Evolutionary conservation across 2,113 vertebrate species (phyloP).

Genomic region (Chitala chitala): DNA sequence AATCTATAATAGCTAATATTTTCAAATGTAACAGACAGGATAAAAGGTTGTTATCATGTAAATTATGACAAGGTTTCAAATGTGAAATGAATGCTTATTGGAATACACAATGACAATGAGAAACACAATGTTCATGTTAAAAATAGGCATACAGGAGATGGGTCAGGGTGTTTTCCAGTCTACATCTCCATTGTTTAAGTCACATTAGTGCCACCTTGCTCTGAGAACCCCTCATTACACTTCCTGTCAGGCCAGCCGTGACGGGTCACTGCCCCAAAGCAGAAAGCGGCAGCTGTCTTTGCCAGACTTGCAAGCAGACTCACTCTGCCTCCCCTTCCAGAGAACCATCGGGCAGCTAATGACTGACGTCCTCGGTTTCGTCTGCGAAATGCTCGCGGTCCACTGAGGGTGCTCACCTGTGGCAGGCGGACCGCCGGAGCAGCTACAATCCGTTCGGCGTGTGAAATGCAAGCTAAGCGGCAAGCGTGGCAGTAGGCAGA

Average conservation of each 20-base stretch:
- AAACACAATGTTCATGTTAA: not conserved
- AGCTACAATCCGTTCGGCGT: not conserved
- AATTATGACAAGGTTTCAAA: not conserved
- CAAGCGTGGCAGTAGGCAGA: not conserved
- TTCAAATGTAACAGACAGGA: not conserved
- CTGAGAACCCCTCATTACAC: not conserved
- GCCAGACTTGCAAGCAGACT: too few species aligned
- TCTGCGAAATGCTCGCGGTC: too few species aligned
- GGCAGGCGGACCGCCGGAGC: not conserved
- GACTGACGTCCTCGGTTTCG: too few species aligned
- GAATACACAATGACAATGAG: not conserved
- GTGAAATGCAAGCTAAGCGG: conserved; percentile 16
- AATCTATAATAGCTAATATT: conserved; percentile 7
- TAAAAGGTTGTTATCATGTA: not conserved
- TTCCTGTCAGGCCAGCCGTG: not conserved
- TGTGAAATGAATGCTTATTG: not conserved
- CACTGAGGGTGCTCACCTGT: not conserved
- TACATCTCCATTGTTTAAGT: not conserved
- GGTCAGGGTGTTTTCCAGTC: not conserved
- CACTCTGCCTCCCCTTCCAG: too few species aligned
- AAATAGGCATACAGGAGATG: not conserved
- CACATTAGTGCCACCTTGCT: not conserved
- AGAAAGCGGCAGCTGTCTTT: not conserved
- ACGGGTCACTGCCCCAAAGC: not conserved
- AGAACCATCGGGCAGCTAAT: too few species aligned